Evolutionary conservation across 2,113 vertebrate species (phyloP), one percentile per base, ranked within the genome.

Genomic region (Pogona vitticeps): DNA sequence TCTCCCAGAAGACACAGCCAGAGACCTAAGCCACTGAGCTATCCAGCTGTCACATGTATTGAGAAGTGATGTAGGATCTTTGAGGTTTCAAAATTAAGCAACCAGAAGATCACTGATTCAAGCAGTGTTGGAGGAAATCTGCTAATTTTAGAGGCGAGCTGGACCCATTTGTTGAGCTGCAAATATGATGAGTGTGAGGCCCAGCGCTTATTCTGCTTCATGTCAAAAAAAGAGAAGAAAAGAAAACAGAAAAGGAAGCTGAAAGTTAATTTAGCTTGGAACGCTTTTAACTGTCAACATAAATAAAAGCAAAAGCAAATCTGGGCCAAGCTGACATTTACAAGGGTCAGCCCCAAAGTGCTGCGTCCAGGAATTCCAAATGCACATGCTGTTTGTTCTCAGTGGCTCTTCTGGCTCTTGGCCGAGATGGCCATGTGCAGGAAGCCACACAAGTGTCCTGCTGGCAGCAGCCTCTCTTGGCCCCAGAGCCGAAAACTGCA

Each of bases 401-500:
- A 80, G 93, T 94, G 90, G 92, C 92, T 93, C 94, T 91, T 86
- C 93, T 95, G 95, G 94, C 94, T 90, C 83, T 90, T 71, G 79
- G 90, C 94, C 93, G 87, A 89, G 90, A 86, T 93, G 94, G 95
- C 95, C 94, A 90, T 33, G 83, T 95, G 90, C 91, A 94, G 93
- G 93, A 92, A 92, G 88, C 84, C 88, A 95, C 94, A 95, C 93
- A 88, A 77, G 23, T 76, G 86, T 90, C 94, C 95, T 91, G 84
- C 92, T 92, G 90, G 93, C 90, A 93, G 91, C 95, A 90, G 88
- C 86, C 20, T 59, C n/a, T 36, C 4, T 18, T 5, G 46, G n/a
- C 12, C 31, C n/a, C 1, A 8, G 10, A n/a, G n/a, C n/a, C n/a
- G n/a, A n/a, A n/a, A n/a, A n/a, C 2, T n/a, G 6, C 1, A 3